These are phyloP conservation scores for Pollenia griseotomentosa DNA, from an alignment of 2,888 invertebrate genomes.

Conservation along the genomic window DNA sequence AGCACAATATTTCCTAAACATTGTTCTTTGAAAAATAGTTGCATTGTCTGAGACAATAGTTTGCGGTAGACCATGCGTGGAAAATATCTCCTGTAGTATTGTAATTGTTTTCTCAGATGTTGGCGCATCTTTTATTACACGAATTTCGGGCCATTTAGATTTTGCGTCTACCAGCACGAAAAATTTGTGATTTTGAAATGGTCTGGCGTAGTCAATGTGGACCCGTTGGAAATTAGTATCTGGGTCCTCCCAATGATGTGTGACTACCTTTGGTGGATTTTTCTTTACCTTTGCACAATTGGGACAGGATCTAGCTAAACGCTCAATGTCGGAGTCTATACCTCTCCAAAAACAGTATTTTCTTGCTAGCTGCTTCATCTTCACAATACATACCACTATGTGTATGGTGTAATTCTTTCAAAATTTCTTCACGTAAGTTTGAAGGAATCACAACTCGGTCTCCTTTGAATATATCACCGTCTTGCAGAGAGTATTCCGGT, in stretches of 20 bases:
- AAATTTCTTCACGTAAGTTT: conserved; percentile 31
- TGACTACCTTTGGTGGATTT: too few species aligned
- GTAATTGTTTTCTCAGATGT: conserved; percentile 35
- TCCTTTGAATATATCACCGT: conserved; percentile 35
- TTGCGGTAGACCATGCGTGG: conserved; percentile 37
- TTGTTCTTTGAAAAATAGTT: conserved; percentile 38
- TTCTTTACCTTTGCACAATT: too few species aligned
- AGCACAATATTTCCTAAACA: conserved; percentile 30
- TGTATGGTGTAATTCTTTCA: conserved; percentile 30
- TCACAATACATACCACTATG: conserved; percentile 21
- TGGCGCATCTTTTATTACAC: conserved; percentile 30
- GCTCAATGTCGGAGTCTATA: too few species aligned
- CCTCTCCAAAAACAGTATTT: conserved; percentile 19
- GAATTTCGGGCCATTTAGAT: background rate
- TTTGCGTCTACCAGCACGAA: too few species aligned
- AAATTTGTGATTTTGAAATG: too few species aligned
- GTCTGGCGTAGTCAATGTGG: too few species aligned
- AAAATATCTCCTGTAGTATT: conserved; percentile 34
- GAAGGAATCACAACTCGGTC: conserved; percentile 24
- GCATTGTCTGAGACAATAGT: conserved; percentile 46
- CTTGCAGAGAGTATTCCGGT: conserved; percentile 37
- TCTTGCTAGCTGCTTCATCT: conserved; percentile 21
- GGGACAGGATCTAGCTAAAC: too few species aligned
- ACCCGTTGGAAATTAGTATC: too few species aligned
- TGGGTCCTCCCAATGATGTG: too few species aligned